A percentile compares a stretch with the other conserved stretches of the same genome.
These are phyloP conservation scores for Onychorhynchus coronatus DNA, from an alignment of 2,113 vertebrate species.

Conservation along the genomic window DNA sequence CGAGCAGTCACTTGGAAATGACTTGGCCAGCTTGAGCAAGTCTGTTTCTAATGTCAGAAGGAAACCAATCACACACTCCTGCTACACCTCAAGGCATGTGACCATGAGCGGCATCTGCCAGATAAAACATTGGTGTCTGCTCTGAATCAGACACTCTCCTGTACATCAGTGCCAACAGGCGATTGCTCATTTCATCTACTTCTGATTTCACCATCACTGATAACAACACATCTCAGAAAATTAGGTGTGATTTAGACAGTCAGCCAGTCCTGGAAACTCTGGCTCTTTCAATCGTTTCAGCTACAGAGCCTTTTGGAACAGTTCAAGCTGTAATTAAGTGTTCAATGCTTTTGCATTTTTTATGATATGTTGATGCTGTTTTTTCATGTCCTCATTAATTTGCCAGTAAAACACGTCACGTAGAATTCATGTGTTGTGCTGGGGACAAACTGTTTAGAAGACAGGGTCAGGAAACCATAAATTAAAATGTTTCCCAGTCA, in stretches of 20 bases:
- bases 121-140: not conserved
- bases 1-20: not conserved
- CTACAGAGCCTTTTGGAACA: not conserved
- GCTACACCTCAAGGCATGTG: not conserved
- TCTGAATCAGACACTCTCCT: not conserved
- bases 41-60: not conserved
- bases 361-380: not conserved
- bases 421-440: not conserved
- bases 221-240: not conserved
- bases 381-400: not conserved
- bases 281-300: not conserved
- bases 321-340: not conserved
- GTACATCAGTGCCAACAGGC: not conserved
- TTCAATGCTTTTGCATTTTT: slow-evolving; percentile 11
- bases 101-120: not conserved
- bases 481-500: not conserved
- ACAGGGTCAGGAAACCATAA: not conserved
- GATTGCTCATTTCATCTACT: not conserved
- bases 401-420: not conserved
- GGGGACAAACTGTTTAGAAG: not conserved
- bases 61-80: not conserved
- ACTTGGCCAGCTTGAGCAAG: not conserved
- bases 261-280: not conserved
- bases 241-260: not conserved
- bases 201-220: not conserved